A percentile compares a stretch with the other conserved stretches of the same genome.
Conservation (phyloP, 2,113 vertebrate genomes). For the Bos indicus region DNA sequence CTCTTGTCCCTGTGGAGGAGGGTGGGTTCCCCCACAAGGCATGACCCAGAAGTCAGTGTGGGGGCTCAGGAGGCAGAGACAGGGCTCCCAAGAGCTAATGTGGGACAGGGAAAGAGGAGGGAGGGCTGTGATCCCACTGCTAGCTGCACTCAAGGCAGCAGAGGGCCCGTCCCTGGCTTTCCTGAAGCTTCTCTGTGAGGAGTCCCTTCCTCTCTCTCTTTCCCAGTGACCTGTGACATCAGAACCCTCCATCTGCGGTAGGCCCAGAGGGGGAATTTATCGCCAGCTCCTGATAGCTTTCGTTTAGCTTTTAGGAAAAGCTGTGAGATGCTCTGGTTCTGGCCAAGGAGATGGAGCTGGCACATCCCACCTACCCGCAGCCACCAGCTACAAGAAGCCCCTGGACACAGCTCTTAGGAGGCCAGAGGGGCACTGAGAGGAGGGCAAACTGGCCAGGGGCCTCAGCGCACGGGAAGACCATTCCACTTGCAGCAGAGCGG, state of each 20-base stretch:
- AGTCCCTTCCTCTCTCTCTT: background rate
- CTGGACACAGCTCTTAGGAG: background rate
- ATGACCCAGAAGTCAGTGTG: background rate
- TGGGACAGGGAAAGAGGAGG: background rate
- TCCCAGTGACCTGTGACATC: background rate
- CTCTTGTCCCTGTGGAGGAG: background rate
- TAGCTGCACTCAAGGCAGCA: background rate
- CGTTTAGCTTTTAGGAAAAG: background rate
- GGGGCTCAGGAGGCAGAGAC: background rate
- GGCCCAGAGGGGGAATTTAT: background rate
- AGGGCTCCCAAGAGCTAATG: background rate
- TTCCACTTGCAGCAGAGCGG: fast-evolving
- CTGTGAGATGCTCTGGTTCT: background rate
- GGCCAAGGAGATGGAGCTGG: background rate
- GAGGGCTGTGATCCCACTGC: background rate
- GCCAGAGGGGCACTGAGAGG: fast-evolving
- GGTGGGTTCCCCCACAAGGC: background rate
- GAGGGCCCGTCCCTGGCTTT: background rate
- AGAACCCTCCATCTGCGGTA: background rate
- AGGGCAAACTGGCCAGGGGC: background rate
- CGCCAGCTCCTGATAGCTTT: background rate
- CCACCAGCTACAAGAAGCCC: too few relatives aligned
- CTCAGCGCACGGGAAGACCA: fast-evolving
- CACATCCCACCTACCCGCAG: fast-evolving
- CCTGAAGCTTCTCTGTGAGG: background rate